A percentile compares a stretch with the other conserved stretches of the same genome.
Conservation (phyloP, 2,113 vertebrate genomes). For the Myxocyprinus asiaticus region DNA sequence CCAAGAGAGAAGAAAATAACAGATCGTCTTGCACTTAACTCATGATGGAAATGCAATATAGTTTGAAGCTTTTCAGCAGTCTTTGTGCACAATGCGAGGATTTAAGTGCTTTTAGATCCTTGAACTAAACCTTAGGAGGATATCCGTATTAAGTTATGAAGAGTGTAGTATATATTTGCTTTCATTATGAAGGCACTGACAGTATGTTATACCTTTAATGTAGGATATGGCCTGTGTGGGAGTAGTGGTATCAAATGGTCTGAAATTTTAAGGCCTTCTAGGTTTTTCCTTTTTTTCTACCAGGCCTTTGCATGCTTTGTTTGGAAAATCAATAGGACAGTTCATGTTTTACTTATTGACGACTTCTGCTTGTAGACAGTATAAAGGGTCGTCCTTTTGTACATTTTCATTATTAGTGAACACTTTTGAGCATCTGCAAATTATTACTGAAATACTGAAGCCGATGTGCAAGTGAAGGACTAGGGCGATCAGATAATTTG, state of each 20-base stretch:
- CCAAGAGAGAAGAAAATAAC: conserved; percentile 26
- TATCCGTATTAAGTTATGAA: conserved; percentile 26
- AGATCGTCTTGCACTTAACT: conserved; percentile 48
- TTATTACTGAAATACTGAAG: conserved; percentile 10
- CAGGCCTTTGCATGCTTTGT: conserved; percentile 12
- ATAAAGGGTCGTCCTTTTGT: background rate
- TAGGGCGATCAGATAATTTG: background rate
- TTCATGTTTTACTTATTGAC: conserved; percentile 1
- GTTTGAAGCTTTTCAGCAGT: conserved; percentile 33
- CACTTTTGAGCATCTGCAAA: background rate
- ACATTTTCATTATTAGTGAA: background rate
- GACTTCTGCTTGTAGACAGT: background rate
- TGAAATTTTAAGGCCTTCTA: background rate
- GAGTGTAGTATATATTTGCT: conserved; percentile 15
- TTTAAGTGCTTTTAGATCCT: conserved; percentile 27
- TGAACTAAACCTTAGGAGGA: conserved; percentile 6
- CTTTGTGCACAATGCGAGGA: background rate
- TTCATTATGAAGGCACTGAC: conserved; percentile 11
- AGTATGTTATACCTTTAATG: conserved; percentile 3
- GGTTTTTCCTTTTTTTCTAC: background rate
- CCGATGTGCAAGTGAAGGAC: background rate
- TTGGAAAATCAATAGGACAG: background rate
- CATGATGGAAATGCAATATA: conserved; percentile 32
- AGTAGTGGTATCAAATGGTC: background rate
- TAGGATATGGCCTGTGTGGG: background rate